A percentile compares a stretch with the other conserved stretches of the same genome.
These are phyloP conservation scores for Erpetoichthys calabaricus DNA, from an alignment of 2,797 vertebrate species.

Conservation along the genomic window DNA sequence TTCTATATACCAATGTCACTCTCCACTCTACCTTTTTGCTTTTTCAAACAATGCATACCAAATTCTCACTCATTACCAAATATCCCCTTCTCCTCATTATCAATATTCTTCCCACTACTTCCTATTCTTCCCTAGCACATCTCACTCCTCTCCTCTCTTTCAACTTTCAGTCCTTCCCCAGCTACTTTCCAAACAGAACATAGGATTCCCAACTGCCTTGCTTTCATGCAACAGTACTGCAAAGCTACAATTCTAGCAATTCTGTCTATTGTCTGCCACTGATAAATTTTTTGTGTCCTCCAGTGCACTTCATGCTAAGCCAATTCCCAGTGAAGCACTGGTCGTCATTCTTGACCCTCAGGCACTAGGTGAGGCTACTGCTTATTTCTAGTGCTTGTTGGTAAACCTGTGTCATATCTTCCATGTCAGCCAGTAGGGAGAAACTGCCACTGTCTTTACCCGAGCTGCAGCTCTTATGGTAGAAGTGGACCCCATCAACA, in stretches of 20 bases:
- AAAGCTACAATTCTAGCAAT: background rate
- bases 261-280: background rate
- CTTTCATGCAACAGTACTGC: background rate
- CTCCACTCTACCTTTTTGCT: no score
- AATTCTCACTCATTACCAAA: no score
- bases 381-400: slow-evolving; percentile 97
- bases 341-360: slow-evolving; percentile 42
- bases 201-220: background rate
- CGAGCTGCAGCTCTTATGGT: slow-evolving; percentile 55
- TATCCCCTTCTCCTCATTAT: no score
- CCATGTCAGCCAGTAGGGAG: slow-evolving; percentile 91
- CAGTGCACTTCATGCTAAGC: slow-evolving; percentile 1
- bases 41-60: no score
- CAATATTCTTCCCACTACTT: no score
- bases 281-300: background rate
- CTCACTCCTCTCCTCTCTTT: no score
- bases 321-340: slow-evolving; percentile 56
- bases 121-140: no score
- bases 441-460: slow-evolving; percentile 92
- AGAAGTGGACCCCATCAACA: slow-evolving; percentile 75
- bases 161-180: no score
- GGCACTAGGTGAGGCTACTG: slow-evolving; percentile 78
- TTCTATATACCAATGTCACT: no score
- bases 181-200: background rate
- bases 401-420: slow-evolving; percentile 98